A percentile compares a stretch with the other conserved stretches of the same genome.
Evolutionary conservation across 2,888 invertebrate species (phyloP).

Genomic region (Papilio protenor): DNA sequence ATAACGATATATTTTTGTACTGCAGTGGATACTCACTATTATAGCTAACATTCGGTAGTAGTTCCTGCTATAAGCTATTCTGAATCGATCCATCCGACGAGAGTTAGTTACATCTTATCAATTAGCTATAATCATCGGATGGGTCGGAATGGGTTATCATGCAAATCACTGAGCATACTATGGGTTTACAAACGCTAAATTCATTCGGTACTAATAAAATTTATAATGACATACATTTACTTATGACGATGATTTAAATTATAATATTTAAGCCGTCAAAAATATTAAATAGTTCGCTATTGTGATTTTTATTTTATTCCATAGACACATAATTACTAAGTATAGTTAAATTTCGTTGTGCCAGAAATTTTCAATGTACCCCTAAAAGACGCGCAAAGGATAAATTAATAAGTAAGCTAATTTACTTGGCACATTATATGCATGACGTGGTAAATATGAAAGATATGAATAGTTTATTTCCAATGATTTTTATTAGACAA

Average conservation of each 20-base stretch:
- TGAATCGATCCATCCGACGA: background rate
- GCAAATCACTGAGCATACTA: background rate
- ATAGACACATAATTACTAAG: conserved; percentile 14
- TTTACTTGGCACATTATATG: conserved; percentile 34
- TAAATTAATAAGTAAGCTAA: conserved; percentile 2
- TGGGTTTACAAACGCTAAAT: background rate
- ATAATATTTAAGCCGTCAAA: conserved; percentile 60
- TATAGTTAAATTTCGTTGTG: conserved; percentile 38
- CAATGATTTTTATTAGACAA: background rate
- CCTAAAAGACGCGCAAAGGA: background rate
- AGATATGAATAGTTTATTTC: conserved; percentile 22
- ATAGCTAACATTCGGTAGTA: background rate
- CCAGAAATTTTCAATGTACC: conserved; percentile 21
- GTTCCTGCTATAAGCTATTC: background rate
- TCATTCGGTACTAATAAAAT: background rate
- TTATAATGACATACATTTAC: background rate
- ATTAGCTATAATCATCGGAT: too few relatives aligned
- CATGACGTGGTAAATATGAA: background rate
- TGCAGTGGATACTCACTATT: background rate
- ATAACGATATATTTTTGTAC: background rate
- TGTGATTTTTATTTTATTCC: conserved; percentile 19
- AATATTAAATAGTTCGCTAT: conserved; percentile 66
- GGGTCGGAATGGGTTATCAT: background rate
- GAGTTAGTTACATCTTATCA: background rate
- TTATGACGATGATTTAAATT: background rate